Evolutionary conservation across 2,888 invertebrate species (phyloP), one percentile per base, ranked within the genome.

Genomic region (Phyllotreta striolata): DNA sequence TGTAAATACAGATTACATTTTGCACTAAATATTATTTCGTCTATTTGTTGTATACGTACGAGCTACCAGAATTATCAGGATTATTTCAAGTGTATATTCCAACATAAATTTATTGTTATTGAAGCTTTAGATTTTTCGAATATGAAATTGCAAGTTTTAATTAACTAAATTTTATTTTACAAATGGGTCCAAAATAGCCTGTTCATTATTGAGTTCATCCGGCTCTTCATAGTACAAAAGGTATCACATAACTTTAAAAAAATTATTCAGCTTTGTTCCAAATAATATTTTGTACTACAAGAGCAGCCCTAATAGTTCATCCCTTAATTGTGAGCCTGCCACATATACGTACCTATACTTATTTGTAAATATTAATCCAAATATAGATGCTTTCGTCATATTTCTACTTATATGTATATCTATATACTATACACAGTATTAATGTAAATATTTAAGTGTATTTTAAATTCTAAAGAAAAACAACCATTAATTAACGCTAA

Each of bases 121-220:
- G 46, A 6, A 6, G 6, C 13, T 5, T 35, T 38, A 9, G 1
- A 49, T 57, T 66, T 68, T 63, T 66, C 62, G 54, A 68, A 68
- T 44, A 67, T 67, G 63, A 52, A 38, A 46, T 43, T 56, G 60
- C 70, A 75, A 75, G 76, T 75, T 76, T 75, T 75, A 72, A 75
- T 66, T 66, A 68, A 56, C 44, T 59, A 46, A 49, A 51, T 43
- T 43, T 37, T 58, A 64, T 76, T 78, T 69, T 67, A 74, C 77
- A 65, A 74, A 77, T 73, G 79, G 79, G 79, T 79, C 79, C 79
- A 79, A 78, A 78, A 77, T 78, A 78, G 75, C 77, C 75, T 76
- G 75, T 62, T 55, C 61, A 64, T 61, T 55, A 55, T 39, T 58
- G 54, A 13, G 39, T 62, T 44, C 41, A 13, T 24, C 52, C 59